These are phyloP conservation scores for Clarias batrachus DNA, from an alignment of 2,113 vertebrate genomes.

Conservation along the genomic window DNA sequence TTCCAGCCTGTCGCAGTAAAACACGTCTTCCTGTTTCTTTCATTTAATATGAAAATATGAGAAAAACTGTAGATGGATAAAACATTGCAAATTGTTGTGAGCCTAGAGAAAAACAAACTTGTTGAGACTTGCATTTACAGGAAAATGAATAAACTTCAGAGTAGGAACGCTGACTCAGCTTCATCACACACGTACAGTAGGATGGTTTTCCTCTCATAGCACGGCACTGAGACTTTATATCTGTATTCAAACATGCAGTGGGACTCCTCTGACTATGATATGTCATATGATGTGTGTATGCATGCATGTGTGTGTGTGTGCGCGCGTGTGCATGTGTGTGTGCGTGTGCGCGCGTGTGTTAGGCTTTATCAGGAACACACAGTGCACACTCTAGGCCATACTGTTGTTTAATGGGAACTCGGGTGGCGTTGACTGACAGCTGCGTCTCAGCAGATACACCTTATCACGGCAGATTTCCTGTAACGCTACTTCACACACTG, in stretches of 20 bases:
- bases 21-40: no score
- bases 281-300: no score
- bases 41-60: no score
- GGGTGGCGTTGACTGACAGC: constrained; percentile 1
- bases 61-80: no score
- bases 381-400: constrained; percentile 13
- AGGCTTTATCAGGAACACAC: constrained; percentile 42
- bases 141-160: no score
- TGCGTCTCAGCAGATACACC: constrained; percentile 6
- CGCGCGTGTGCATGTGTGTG: not conserved
- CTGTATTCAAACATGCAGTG: not conserved
- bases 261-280: not conserved
- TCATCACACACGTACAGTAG: not conserved
- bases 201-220: not conserved
- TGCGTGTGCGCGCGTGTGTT: not conserved
- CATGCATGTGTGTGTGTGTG: not conserved
- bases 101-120: no score
- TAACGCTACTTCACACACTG: not conserved
- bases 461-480: constrained; percentile 13
- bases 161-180: not conserved
- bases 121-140: no score
- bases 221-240: not conserved
- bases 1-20: no score
- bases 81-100: no score
- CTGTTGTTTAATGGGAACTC: not conserved